Percentiles rank a stretch among this genome's conserved stretches.
These are phyloP conservation scores for Cnemophilus loriae DNA, from an alignment of 2,113 vertebrate genomes.

Conservation along the genomic window DNA sequence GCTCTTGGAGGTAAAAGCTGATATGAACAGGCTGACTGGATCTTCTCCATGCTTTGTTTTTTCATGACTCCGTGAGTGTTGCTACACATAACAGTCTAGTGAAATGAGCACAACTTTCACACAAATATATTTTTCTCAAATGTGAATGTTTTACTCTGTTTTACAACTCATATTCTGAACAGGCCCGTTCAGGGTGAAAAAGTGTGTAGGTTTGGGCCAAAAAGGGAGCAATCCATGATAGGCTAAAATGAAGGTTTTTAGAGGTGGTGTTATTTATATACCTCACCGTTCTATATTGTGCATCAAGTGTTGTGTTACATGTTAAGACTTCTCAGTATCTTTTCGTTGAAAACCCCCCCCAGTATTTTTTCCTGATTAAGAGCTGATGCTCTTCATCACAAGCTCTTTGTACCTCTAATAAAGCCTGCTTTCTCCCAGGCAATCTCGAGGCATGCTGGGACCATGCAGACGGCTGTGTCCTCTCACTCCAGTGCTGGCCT, in stretches of 20 bases:
- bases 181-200: background rate
- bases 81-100: background rate
- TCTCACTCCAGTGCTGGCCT: background rate
- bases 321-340: background rate
- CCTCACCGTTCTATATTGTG: background rate
- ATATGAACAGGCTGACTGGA: background rate
- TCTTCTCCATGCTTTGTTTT: background rate
- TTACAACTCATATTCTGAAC: background rate
- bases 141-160: background rate
- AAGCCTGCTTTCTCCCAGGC: conserved; percentile 73
- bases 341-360: background rate
- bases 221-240: background rate
- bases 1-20: background rate
- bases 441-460: conserved; percentile 32
- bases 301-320: fast-evolving
- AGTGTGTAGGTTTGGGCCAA: background rate
- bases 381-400: background rate
- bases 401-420: conserved; percentile 54
- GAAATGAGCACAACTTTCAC: background rate
- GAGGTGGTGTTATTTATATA: background rate
- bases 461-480: conserved; percentile 8
- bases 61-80: background rate
- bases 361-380: background rate
- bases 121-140: background rate
- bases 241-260: background rate